Percentiles rank a stretch among this genome's conserved stretches.
phyloP scores from a whole-genome alignment of 1,140 invertebrate genomes.

The Sarcophaga bullata region DNA sequence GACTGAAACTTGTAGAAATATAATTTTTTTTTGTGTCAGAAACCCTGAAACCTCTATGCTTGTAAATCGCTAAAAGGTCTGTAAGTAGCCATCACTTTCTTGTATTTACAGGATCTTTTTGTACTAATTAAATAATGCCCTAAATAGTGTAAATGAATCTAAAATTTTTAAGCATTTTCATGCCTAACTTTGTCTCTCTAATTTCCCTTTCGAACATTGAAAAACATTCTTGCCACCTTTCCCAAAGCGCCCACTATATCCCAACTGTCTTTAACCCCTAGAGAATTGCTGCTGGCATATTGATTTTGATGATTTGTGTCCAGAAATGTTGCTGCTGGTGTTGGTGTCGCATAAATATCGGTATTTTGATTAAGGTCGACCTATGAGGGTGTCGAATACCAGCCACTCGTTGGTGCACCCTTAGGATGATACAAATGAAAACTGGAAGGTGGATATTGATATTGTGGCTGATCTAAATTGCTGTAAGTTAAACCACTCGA shows the following conservation, averaged over 20 bases:
- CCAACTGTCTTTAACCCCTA: conserved; percentile 50
- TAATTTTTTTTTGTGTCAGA: too few species aligned
- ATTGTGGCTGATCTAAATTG: conserved; percentile 81
- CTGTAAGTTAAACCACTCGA: conserved; percentile 71
- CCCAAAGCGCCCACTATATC: conserved; percentile 61
- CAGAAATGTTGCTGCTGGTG: conserved; percentile 41
- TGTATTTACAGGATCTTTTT: neutral
- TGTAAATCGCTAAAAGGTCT: too few species aligned
- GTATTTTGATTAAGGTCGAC: conserved; percentile 45
- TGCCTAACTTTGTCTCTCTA: neutral
- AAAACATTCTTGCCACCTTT: conserved; percentile 63
- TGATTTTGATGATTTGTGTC: conserved; percentile 1
- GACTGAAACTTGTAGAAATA: too few species aligned
- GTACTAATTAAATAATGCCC: neutral
- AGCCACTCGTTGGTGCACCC: conserved; percentile 71
- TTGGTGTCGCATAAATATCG: conserved; percentile 41
- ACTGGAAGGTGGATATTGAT: conserved; percentile 82
- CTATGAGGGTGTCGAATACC: conserved; percentile 84
- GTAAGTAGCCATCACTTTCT: neutral
- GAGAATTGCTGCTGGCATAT: neutral
- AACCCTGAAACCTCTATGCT: too few species aligned
- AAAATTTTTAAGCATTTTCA: neutral
- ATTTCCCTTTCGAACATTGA: conserved; percentile 55
- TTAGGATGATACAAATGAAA: conserved; percentile 87
- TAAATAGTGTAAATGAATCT: neutral